Conservation (phyloP, 2,113 vertebrate species). For the Egretta garzetta region DNA sequence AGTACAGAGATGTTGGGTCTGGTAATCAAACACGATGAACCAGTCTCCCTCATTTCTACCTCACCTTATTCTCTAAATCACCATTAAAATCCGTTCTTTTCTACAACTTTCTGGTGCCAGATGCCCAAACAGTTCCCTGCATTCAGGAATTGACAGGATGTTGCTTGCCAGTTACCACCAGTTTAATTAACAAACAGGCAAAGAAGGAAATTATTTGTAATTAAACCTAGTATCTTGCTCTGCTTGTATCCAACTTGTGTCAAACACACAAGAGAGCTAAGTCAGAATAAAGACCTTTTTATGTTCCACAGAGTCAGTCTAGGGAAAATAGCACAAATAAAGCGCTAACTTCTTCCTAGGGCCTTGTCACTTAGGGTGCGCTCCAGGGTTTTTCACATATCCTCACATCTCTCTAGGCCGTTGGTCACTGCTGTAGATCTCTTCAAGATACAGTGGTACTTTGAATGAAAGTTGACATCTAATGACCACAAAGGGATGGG, state of each 20-base stretch:
- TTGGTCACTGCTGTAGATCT: neutral
- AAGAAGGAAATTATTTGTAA: neutral
- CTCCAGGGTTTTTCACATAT: neutral
- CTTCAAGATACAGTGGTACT: neutral
- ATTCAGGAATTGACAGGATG: neutral
- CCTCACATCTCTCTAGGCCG: neutral
- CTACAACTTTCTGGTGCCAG: neutral
- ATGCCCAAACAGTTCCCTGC: neutral
- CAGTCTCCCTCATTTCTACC: neutral
- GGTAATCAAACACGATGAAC: neutral
- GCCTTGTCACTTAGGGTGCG: neutral
- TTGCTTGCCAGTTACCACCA: neutral
- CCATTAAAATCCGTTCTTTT: neutral
- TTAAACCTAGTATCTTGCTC: neutral
- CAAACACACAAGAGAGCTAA: neutral
- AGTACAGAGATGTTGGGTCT: neutral
- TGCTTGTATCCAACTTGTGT: neutral
- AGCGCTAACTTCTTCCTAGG: neutral
- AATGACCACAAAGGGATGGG: neutral
- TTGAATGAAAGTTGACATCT: neutral
- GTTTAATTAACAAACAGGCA: neutral
- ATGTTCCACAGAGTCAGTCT: neutral
- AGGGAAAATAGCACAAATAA: neutral
- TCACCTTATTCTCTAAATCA: neutral
- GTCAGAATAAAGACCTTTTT: neutral